Evolutionary conservation across 2,797 vertebrate species (phyloP).

Genomic region (Erithacus rubecula): DNA sequence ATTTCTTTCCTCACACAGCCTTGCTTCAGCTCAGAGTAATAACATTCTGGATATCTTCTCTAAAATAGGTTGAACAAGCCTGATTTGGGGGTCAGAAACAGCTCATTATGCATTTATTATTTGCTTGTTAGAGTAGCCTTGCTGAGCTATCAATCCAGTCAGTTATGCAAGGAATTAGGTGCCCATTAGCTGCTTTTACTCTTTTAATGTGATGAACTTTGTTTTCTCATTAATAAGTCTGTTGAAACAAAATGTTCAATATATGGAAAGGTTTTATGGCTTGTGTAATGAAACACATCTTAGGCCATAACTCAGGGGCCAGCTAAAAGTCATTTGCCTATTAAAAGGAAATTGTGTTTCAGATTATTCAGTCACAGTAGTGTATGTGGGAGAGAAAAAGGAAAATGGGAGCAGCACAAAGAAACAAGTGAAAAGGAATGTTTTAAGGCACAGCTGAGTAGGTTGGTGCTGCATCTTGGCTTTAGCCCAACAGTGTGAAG

Average conservation of each 20-base stretch:
- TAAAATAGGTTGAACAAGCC: background rate
- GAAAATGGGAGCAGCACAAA: background rate
- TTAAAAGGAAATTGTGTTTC: background rate
- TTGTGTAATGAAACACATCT: background rate
- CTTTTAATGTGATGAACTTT: background rate
- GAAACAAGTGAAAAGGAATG: background rate
- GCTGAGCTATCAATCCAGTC: background rate
- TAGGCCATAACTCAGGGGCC: background rate
- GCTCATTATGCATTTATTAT: background rate
- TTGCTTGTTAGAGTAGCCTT: background rate
- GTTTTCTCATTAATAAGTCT: background rate
- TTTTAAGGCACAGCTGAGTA: background rate
- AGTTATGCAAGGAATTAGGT: background rate
- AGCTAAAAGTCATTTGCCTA: background rate
- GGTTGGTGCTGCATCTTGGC: background rate
- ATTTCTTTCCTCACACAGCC: background rate
- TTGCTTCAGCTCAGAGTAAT: background rate
- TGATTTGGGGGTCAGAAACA: background rate
- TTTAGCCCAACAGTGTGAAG: background rate
- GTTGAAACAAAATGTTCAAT: background rate
- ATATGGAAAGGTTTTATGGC: background rate
- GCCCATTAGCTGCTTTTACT: background rate
- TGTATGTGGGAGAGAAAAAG: background rate
- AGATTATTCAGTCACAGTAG: background rate
- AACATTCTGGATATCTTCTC: background rate